Base-by-base conservation (phyloP, 2,113 vertebrate species). In the Lasiurus borealis region DNA sequence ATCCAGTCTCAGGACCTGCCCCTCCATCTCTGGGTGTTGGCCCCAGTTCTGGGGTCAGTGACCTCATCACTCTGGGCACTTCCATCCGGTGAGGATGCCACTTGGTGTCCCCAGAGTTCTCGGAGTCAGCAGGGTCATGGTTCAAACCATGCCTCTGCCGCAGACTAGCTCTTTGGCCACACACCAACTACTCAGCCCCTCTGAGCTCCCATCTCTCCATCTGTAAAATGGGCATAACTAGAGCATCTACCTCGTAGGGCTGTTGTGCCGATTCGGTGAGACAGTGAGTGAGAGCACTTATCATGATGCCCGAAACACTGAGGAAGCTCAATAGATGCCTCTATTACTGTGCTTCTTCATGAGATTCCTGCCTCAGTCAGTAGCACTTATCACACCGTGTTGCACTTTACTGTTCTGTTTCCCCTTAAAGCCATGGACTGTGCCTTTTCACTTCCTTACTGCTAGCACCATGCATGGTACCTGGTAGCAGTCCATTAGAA, bases 321-420 rank as follows among this genome's bases (percentile, higher is more conserved):
- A 9, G 46, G 59, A n/a, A 54, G 29, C 68, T 44, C 68, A 11
- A 1, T 10, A 44, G 29, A 46, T 89, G 21, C 54, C 40, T 12
- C 0, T 15, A 10, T 68, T n/a, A 1, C 46, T 46, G 0, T 71
- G 81, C 31, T 52, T 34, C 44, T 46, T 34, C 31, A 0, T 27
- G 25, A 34, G 62, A 52, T 11, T 2, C 2, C 40, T 18, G 57
- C 44, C 18, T 18, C n/a, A n/a, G 31, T 68, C 71, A 12, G 12
- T 18, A 80, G 48, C 50, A n/a, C 48, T 68, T 3, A 48, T 0
- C 50, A 48, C 18, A 4, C 71, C 8, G 5, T 11, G 6, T 16
- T 48, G 59, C 62, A 5, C 0, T 25, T 19, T 44, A 2, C 2
- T 19, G 21, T 71, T 71, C 80, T 2, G 0, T 36, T 76, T 57